Conservation (phyloP, 2,888 invertebrate genomes). For the Agrotis clavis region DNA sequence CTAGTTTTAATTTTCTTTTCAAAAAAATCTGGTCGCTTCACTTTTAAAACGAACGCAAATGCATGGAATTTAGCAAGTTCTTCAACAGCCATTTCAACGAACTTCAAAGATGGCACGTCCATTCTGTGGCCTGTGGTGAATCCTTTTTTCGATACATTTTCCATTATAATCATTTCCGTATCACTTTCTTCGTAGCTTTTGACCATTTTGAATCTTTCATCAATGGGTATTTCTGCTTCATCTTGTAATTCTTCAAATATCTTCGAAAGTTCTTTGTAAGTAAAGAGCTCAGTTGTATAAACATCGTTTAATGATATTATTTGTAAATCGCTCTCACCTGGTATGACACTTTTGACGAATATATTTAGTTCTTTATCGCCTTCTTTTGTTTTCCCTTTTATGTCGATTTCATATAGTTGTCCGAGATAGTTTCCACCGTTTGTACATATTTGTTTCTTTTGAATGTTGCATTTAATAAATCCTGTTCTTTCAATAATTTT, state of each 20-base stretch:
- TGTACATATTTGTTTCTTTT: conserved; percentile 59
- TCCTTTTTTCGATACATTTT: conserved; percentile 75
- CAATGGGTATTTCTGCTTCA: conserved; percentile 69
- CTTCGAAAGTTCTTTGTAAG: conserved; percentile 74
- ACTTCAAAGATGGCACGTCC: conserved; percentile 72
- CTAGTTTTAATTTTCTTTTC: conserved; percentile 66
- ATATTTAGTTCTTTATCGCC: conserved; percentile 73
- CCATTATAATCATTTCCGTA: conserved; percentile 73
- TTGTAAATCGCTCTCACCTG: conserved; percentile 54
- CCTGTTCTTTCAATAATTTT: conserved; percentile 53
- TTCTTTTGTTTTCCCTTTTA: conserved; percentile 72
- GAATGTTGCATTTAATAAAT: conserved; percentile 37
- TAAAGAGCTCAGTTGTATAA: conserved; percentile 71
- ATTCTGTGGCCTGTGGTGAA: conserved; percentile 72
- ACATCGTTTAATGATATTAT: conserved; percentile 62
- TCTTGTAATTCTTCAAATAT: conserved; percentile 74
- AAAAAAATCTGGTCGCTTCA: conserved; percentile 71
- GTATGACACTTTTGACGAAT: conserved; percentile 74
- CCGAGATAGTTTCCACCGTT: conserved; percentile 78
- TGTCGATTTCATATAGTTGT: conserved; percentile 70
- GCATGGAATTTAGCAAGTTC: conserved; percentile 81
- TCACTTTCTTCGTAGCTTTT: conserved; percentile 72
- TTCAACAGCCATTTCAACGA: conserved; percentile 73
- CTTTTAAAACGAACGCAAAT: conserved; percentile 73
- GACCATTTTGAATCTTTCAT: conserved; percentile 72